These are phyloP conservation scores for Trissoscelio sp. DNA, from an alignment of 2,888 invertebrate species.

Conservation along the genomic window DNA sequence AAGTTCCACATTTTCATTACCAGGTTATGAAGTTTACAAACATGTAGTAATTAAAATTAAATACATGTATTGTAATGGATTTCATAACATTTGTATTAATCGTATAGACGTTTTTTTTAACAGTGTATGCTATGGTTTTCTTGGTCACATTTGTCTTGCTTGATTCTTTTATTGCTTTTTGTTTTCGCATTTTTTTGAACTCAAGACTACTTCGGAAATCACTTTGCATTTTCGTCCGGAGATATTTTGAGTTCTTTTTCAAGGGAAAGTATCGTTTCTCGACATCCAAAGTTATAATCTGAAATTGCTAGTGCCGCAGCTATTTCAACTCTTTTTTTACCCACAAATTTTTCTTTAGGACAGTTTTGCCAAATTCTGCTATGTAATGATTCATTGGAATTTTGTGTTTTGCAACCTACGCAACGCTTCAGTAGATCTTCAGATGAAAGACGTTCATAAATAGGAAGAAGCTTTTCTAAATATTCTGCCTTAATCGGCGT, in stretches of 20 bases:
- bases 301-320: conserved; percentile 18
- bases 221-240: no score
- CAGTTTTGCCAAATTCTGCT: conserved; percentile 51
- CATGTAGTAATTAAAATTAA: no score
- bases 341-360: conserved; percentile 25
- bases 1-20: no score
- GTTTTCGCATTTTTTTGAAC: no score
- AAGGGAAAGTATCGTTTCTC: not conserved
- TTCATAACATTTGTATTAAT: no score
- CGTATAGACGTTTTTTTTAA: no score
- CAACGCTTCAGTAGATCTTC: conserved; percentile 27
- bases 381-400: conserved; percentile 59
- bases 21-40: no score
- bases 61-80: no score
- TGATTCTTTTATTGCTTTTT: no score
- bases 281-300: conserved; percentile 16
- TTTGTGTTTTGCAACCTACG: conserved; percentile 53
- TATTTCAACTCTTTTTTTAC: conserved; percentile 10
- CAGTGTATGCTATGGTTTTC: no score
- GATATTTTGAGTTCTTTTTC: conserved; percentile 2
- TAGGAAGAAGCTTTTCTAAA: not conserved
- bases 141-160: no score
- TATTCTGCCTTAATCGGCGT: conserved; percentile 7
- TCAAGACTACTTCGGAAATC: no score
- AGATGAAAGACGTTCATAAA: conserved; percentile 6